phyloP scores from a whole-genome alignment of 2,113 vertebrate species.

The Camelus dromedarius region DNA sequence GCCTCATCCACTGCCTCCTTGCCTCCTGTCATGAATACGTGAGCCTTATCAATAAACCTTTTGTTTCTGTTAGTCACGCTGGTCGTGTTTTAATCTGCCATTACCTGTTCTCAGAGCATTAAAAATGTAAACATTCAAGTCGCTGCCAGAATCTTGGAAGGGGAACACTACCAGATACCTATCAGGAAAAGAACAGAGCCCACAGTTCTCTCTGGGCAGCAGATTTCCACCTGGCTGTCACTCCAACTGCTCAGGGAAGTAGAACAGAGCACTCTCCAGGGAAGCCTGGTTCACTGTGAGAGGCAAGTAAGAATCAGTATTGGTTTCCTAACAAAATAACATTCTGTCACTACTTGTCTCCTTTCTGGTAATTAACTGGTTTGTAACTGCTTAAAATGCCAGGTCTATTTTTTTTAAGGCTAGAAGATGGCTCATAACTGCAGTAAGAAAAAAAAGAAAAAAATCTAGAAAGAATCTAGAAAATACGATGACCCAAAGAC shows the following conservation, averaged over 20 bases:
- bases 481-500: not conserved
- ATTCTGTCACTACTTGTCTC: not conserved
- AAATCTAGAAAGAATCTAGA: not conserved
- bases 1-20: not conserved
- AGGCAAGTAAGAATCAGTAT: slow-evolving; percentile 64
- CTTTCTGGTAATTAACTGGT: not conserved
- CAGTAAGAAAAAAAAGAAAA: not conserved
- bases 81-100: slow-evolving; percentile 78
- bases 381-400: not conserved
- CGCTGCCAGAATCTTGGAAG: slow-evolving; percentile 71
- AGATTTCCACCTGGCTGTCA: slow-evolving; percentile 77
- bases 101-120: slow-evolving; percentile 58
- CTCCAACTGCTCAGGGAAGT: slow-evolving; percentile 69
- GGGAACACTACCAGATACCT: slow-evolving; percentile 55
- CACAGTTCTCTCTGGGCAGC: slow-evolving; percentile 48
- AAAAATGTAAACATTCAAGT: slow-evolving; percentile 80
- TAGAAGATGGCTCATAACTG: not conserved
- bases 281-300: slow-evolving; percentile 85
- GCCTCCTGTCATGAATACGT: slow-evolving; percentile 44
- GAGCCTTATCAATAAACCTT: slow-evolving; percentile 61
- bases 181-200: slow-evolving; percentile 62
- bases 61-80: slow-evolving; percentile 26
- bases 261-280: slow-evolving; percentile 88
- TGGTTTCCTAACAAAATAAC: not conserved
- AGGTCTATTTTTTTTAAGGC: not conserved